These are phyloP conservation scores for Lycaon pictus DNA, from an alignment of 2,113 vertebrate species.

Conservation along the genomic window DNA sequence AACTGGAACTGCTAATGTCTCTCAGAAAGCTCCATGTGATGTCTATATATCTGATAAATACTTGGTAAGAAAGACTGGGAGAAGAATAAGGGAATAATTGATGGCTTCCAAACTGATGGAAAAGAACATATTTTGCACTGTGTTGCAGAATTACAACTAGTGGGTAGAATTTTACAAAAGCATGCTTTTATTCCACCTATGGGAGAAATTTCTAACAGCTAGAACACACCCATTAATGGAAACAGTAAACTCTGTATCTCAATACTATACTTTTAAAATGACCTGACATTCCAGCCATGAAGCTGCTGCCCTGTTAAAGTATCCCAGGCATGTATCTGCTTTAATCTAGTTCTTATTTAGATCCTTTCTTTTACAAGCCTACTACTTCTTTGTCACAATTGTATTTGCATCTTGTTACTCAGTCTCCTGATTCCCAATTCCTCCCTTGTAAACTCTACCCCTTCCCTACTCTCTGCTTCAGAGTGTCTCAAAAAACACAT, in stretches of 20 bases:
- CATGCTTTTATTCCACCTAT: conserved; percentile 2
- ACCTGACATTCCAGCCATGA: neutral
- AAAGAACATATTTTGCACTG: neutral
- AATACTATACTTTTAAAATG: neutral
- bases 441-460: neutral
- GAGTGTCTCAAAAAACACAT: neutral
- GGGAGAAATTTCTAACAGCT: neutral
- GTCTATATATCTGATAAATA: conserved; percentile 2
- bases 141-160: conserved; percentile 52
- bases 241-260: neutral
- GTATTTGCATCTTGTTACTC: conserved; percentile 31
- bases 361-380: neutral
- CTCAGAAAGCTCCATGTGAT: conserved; percentile 47
- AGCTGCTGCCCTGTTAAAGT: neutral
- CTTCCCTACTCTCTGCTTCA: neutral
- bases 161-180: conserved; percentile 44
- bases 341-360: neutral
- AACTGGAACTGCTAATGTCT: conserved; percentile 21
- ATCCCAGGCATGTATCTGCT: neutral
- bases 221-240: neutral
- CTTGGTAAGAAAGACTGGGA: neutral
- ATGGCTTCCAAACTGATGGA: conserved; percentile 52
- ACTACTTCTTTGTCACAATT: conserved; percentile 18
- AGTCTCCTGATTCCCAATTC: neutral
- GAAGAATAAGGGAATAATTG: conserved; percentile 38